These are phyloP conservation scores for Hippocampus kuda DNA, from an alignment of 2,797 vertebrate genomes.

Conservation along the genomic window DNA sequence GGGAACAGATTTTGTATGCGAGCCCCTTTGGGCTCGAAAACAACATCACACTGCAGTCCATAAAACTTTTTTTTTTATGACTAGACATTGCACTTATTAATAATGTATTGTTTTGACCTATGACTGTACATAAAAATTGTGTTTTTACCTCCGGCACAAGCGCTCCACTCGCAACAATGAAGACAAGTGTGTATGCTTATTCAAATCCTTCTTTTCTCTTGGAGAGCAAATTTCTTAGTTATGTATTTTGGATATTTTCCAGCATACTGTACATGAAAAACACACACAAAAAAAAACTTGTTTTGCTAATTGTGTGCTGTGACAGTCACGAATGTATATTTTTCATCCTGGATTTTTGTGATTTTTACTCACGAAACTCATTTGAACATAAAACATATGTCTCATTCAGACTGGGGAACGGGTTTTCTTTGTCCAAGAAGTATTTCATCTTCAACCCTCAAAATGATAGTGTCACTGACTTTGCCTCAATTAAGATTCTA, in stretches of 20 bases:
- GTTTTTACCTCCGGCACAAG: background rate
- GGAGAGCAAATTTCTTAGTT: background rate
- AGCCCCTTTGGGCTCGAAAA: background rate
- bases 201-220: background rate
- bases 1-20: background rate
- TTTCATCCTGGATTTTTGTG: background rate
- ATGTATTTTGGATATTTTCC: background rate
- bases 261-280: background rate
- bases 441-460: too few species aligned
- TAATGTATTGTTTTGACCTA: slow-evolving; percentile 1
- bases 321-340: too few species aligned
- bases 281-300: background rate
- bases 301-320: background rate
- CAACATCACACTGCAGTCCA: background rate
- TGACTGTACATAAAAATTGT: background rate
- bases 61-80: background rate
- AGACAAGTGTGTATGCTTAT: background rate
- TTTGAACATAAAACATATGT: background rate
- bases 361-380: background rate
- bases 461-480: background rate
- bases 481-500: background rate
- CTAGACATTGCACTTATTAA: background rate
- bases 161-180: background rate
- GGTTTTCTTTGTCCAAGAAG: too few species aligned
- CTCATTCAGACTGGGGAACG: too few species aligned